These are phyloP conservation scores for Menidia menidia DNA, from an alignment of 2,797 vertebrate genomes.

Conservation along the genomic window DNA sequence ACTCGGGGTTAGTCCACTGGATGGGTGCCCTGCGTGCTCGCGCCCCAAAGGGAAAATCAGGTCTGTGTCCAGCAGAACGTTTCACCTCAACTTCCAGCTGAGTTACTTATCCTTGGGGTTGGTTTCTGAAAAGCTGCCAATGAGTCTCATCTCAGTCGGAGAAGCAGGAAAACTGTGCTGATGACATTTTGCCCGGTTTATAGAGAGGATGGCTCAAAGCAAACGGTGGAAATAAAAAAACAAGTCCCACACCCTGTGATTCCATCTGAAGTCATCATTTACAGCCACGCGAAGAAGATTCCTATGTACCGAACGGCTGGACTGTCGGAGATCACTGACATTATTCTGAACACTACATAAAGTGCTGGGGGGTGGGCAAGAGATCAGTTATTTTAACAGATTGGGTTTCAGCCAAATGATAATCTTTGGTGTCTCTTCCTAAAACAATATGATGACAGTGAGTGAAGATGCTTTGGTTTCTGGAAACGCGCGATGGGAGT, in stretches of 20 bases:
- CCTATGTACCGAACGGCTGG: background rate
- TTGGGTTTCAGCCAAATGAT: background rate
- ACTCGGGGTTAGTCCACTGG: slow-evolving; percentile 24
- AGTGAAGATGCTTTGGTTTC: background rate
- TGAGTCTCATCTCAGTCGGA: slow-evolving; percentile 26
- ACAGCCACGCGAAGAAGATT: slow-evolving; percentile 17
- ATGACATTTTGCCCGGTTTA: slow-evolving; percentile 42
- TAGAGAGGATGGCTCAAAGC: slow-evolving; percentile 30
- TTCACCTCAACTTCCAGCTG: background rate
- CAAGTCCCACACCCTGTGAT: slow-evolving; percentile 16
- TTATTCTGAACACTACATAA: background rate
- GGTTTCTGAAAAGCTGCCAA: slow-evolving; percentile 13
- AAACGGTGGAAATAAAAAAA: slow-evolving; percentile 8
- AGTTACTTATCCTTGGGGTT: background rate
- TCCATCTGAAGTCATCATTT: slow-evolving; percentile 1
- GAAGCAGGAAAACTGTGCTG: slow-evolving; percentile 61
- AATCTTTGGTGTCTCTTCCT: background rate
- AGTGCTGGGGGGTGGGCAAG: background rate
- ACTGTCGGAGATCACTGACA: background rate
- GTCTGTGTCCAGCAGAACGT: background rate
- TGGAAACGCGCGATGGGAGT: background rate
- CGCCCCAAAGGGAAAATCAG: background rate
- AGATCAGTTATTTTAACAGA: background rate
- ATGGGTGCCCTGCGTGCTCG: slow-evolving; percentile 19
- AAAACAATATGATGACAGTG: background rate